A percentile compares a stretch with the other conserved stretches of the same genome.
These are phyloP conservation scores for Crossaster papposus DNA, from an alignment of 53 echinoderm and acorn worm genomes.

Conservation along the genomic window DNA sequence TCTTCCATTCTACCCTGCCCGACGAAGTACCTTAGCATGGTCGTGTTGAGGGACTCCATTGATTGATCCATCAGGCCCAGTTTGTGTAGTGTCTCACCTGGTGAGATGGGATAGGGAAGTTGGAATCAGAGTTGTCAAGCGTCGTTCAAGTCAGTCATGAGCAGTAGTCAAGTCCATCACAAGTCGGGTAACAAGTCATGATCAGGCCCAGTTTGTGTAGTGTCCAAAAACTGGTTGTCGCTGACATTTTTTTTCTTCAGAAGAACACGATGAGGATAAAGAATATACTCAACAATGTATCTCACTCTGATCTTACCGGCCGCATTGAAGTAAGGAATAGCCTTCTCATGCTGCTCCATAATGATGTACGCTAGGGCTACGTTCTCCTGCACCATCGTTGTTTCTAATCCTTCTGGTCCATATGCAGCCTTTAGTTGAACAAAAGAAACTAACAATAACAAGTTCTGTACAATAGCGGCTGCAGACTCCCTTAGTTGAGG, in stretches of 20 bases:
- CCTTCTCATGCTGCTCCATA: constrained; percentile 56
- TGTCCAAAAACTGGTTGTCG: too few species aligned
- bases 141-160: too few species aligned
- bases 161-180: too few species aligned
- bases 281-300: not conserved
- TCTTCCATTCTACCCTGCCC: constrained; percentile 40
- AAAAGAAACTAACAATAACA: too few species aligned
- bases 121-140: too few species aligned
- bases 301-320: constrained; percentile 60
- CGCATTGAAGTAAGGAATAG: constrained; percentile 72
- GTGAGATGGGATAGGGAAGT: too few species aligned
- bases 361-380: constrained; percentile 67
- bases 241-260: too few species aligned
- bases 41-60: constrained; percentile 58
- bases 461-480: too few species aligned
- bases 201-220: too few species aligned
- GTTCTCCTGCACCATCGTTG: constrained; percentile 68
- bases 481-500: too few species aligned
- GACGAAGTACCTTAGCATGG: constrained; percentile 67
- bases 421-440: constrained; percentile 55
- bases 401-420: constrained; percentile 68
- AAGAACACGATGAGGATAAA: not conserved
- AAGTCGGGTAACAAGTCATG: too few species aligned
- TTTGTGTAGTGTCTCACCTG: constrained; percentile 73
- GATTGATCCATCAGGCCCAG: constrained; percentile 77